phyloP scores from a whole-genome alignment of 2,888 invertebrate species.

The Trachelus tabidus region DNA sequence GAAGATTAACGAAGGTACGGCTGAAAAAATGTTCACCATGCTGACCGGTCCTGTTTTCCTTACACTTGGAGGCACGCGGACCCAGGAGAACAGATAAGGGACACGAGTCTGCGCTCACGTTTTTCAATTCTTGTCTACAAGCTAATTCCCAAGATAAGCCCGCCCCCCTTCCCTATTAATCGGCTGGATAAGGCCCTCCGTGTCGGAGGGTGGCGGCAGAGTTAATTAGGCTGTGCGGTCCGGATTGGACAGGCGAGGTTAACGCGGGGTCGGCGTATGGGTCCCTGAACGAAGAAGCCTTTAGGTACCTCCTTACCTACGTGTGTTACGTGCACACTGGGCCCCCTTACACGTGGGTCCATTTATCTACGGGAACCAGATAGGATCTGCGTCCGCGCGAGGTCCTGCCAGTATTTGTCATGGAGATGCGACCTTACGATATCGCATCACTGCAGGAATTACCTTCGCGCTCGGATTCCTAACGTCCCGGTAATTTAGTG shows the following conservation, averaged over 20 bases:
- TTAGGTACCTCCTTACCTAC: not conserved
- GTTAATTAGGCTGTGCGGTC: slow-evolving; percentile 38
- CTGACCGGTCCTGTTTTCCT: not conserved
- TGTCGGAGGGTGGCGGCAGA: slow-evolving; percentile 39
- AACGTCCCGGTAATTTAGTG: slow-evolving; percentile 53
- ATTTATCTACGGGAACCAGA: slow-evolving; percentile 58
- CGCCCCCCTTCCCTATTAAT: slow-evolving; percentile 34
- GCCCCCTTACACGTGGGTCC: slow-evolving; percentile 50
- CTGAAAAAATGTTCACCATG: not conserved
- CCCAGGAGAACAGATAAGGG: not conserved
- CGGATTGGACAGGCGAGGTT: slow-evolving; percentile 7
- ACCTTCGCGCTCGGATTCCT: slow-evolving; percentile 50
- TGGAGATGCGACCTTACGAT: slow-evolving; percentile 60
- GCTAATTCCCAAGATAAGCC: slow-evolving; percentile 42
- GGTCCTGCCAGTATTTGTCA: slow-evolving; percentile 64
- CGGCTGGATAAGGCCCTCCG: slow-evolving; percentile 39
- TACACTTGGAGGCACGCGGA: not conserved
- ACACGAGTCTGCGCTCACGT: slow-evolving; percentile 8
- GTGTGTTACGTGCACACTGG: not conserved
- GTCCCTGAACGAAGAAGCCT: not conserved
- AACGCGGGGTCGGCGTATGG: not conserved
- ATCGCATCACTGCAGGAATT: slow-evolving; percentile 48
- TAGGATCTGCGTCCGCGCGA: slow-evolving; percentile 62
- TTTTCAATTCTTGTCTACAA: slow-evolving; percentile 30
- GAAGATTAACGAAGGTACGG: not conserved